Conservation (phyloP, 2,113 vertebrate species). For the Nymphicus hollandicus region DNA sequence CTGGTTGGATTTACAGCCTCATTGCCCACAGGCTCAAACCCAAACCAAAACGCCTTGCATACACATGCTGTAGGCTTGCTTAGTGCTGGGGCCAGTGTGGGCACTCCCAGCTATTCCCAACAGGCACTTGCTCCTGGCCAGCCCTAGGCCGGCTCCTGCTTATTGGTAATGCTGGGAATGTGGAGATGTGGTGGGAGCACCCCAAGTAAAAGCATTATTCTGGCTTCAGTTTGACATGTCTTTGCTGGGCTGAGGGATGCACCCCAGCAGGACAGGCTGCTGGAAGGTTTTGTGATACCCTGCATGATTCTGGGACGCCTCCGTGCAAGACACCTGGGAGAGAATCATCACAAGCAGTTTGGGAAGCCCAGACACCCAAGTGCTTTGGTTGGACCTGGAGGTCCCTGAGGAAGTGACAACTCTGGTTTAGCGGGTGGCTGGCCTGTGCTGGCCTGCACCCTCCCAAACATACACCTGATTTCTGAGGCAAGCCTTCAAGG, state of each 20-base stretch:
- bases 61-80: not conserved
- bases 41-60: not conserved
- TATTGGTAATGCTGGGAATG: rapidly evolving
- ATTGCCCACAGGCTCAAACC: not conserved
- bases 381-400: not conserved
- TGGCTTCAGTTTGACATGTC: not conserved
- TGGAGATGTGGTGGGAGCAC: not conserved
- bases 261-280: not conserved
- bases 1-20: not conserved
- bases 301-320: not conserved
- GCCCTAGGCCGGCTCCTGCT: not conserved
- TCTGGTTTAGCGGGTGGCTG: not conserved
- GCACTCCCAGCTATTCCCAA: not conserved
- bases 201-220: not conserved
- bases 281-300: not conserved
- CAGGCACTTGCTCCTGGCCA: not conserved
- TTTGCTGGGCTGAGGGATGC: not conserved
- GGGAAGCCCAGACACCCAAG: not conserved
- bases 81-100: rapidly evolving
- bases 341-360: not conserved
- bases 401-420: not conserved
- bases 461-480: not conserved
- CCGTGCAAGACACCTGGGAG: not conserved
- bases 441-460: not conserved
- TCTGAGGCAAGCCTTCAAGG: not conserved